These are phyloP conservation scores for Hylaeus anthracinus DNA, from an alignment of 1,140 invertebrate genomes.

Conservation along the genomic window DNA sequence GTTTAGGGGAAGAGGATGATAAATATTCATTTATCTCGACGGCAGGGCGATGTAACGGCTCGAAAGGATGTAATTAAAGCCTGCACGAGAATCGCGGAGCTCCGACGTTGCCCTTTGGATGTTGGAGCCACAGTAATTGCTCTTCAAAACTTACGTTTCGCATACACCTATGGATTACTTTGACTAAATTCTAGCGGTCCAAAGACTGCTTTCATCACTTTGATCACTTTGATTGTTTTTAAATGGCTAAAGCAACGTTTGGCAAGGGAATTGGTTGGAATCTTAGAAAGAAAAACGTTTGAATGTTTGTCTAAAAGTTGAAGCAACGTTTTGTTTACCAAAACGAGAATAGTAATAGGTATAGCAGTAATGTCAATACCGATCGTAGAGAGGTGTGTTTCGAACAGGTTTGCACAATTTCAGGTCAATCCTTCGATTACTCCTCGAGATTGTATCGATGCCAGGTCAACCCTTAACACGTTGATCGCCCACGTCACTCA, in stretches of 20 bases:
- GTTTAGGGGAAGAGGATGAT: slow-evolving; percentile 13
- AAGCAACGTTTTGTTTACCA: too few species aligned
- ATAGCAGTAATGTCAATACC: too few species aligned
- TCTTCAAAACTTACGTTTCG: neutral
- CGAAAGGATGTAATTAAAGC: slow-evolving; percentile 41
- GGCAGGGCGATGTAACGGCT: neutral
- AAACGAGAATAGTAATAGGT: too few species aligned
- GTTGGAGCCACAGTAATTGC: neutral
- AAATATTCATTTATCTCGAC: slow-evolving; percentile 45
- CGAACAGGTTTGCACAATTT: too few species aligned
- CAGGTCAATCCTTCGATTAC: too few species aligned
- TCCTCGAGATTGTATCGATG: too few species aligned
- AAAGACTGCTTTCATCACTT: neutral
- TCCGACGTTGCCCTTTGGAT: neutral
- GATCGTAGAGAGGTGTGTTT: too few species aligned
- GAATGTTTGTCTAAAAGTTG: too few species aligned
- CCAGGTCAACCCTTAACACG: too few species aligned
- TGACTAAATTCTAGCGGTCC: neutral
- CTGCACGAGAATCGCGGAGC: slow-evolving; percentile 8
- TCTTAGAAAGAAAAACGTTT: too few species aligned
- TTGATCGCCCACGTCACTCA: too few species aligned
- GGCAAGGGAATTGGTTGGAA: too few species aligned
- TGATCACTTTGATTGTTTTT: neutral
- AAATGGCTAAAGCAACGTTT: neutral
- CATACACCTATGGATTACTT: neutral